These are phyloP conservation scores for Spondyliosoma cantharus DNA, from an alignment of 2,797 vertebrate genomes.

Conservation along the genomic window DNA sequence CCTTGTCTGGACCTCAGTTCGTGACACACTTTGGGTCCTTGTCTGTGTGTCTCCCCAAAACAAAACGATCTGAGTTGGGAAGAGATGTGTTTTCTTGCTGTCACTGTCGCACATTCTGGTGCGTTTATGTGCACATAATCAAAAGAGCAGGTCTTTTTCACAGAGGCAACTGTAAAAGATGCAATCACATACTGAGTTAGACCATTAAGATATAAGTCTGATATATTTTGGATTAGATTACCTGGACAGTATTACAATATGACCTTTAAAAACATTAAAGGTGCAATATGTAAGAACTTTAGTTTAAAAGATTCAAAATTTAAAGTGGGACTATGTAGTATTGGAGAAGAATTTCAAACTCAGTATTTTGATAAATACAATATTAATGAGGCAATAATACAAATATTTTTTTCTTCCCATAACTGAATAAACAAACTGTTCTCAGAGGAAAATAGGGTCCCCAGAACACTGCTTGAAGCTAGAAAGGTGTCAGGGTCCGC, in stretches of 20 bases:
- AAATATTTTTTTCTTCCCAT: no score
- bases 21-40: constrained; percentile 48
- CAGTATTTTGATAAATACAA: no score
- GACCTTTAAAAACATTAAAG: constrained; percentile 6
- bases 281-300: no score
- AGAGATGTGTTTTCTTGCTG: constrained; percentile 4
- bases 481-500: no score
- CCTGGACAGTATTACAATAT: neutral
- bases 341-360: no score
- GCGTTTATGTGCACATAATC: neutral
- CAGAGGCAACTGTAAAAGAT: neutral
- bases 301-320: no score
- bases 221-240: neutral
- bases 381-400: no score
- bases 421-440: no score
- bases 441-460: no score
- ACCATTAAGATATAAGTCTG: neutral
- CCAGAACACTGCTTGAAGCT: no score
- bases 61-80: constrained; percentile 32
- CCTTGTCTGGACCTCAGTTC: constrained; percentile 43
- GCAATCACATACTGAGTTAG: neutral
- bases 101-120: constrained; percentile 20
- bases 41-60: constrained; percentile 44
- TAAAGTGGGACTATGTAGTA: no score
- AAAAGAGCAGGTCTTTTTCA: neutral